Conservation (phyloP, 2,888 invertebrate genomes). For the Oxytorus armatus region DNA sequence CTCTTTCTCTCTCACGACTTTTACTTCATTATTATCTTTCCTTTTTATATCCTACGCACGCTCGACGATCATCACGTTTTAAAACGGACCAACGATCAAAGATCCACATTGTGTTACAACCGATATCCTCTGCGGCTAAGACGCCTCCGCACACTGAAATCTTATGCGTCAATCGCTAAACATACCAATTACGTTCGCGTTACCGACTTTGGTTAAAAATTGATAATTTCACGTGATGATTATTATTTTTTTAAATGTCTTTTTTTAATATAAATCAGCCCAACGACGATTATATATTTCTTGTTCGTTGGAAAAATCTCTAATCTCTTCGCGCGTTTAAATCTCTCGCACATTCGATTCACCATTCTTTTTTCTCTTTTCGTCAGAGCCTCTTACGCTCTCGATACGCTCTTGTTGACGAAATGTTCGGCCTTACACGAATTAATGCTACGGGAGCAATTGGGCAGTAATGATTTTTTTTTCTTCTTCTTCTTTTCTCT, state of each 20-base stretch:
- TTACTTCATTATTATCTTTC: slow-evolving; percentile 8
- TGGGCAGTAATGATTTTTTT: slow-evolving; percentile 68
- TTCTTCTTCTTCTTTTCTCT: slow-evolving; percentile 32
- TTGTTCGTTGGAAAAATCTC: background rate
- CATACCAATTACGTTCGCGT: too few relatives aligned
- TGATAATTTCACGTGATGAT: slow-evolving; percentile 28
- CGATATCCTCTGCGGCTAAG: too few relatives aligned
- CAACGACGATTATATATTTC: background rate
- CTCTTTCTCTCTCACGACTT: slow-evolving; percentile 15
- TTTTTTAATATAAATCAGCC: slow-evolving; percentile 12
- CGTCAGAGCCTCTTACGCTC: slow-evolving; percentile 56
- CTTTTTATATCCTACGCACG: background rate
- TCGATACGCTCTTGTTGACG: slow-evolving; percentile 31
- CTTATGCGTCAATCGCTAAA: too few relatives aligned
- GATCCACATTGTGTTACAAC: too few relatives aligned
- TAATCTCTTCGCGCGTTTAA: slow-evolving; percentile 25
- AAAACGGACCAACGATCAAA: too few relatives aligned
- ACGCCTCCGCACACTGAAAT: too few relatives aligned
- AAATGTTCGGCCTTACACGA: slow-evolving; percentile 46
- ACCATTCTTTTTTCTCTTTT: slow-evolving; percentile 6
- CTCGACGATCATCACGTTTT: too few relatives aligned
- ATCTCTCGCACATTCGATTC: slow-evolving; percentile 2
- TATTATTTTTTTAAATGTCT: slow-evolving; percentile 45
- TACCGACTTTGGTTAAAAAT: too few relatives aligned
- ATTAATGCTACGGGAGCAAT: slow-evolving; percentile 67